These are phyloP conservation scores for Uropsilus gracilis DNA, from an alignment of 2,113 vertebrate genomes.

Conservation along the genomic window DNA sequence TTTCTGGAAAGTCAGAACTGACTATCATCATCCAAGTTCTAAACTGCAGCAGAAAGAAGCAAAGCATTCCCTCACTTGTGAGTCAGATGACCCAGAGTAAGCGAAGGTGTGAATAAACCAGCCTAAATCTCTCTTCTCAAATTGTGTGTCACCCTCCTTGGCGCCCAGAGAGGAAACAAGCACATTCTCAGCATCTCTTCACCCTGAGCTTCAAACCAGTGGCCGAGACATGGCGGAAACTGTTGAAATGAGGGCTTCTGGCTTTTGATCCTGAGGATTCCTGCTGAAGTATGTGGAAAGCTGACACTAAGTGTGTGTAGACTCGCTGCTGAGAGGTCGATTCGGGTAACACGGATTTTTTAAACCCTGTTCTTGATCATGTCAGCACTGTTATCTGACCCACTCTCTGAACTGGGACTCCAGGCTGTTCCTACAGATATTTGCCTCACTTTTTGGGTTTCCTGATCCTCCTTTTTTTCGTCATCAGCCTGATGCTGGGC, in stretches of 20 bases:
- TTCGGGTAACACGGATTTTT: constrained; percentile 41
- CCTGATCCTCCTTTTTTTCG: background rate
- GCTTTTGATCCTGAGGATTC: background rate
- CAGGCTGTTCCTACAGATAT: background rate
- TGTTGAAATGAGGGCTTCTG: background rate
- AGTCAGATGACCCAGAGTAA: background rate
- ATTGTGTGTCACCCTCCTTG: background rate
- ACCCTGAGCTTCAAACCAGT: background rate
- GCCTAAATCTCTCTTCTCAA: background rate
- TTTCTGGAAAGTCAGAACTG: background rate
- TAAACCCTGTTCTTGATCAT: background rate
- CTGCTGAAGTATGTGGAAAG: background rate
- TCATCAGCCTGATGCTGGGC: background rate
- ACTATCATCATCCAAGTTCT: background rate
- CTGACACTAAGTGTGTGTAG: background rate
- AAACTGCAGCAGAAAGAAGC: constrained; percentile 37
- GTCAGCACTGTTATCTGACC: background rate
- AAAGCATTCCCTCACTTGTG: background rate
- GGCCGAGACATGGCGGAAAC: background rate
- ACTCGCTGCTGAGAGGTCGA: background rate
- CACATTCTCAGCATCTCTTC: background rate
- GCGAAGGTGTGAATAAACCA: background rate
- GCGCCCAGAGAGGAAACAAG: background rate
- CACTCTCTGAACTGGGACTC: background rate
- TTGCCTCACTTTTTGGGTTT: background rate